A percentile compares a stretch with the other conserved stretches of the same genome.
phyloP scores from a whole-genome alignment of 2,888 invertebrate genomes.

The Heliconius hortense region DNA sequence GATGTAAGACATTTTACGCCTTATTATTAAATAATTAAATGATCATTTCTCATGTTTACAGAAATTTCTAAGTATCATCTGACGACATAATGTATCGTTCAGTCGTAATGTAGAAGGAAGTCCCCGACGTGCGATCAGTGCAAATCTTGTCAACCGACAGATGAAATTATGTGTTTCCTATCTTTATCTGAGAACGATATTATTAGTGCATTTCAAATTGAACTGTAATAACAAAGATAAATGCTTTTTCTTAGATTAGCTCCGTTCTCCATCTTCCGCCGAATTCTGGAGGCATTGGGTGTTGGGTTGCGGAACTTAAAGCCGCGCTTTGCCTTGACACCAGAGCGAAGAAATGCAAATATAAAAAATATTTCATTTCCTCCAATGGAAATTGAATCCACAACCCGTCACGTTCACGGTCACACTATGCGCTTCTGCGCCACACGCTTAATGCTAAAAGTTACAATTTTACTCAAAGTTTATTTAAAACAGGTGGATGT shows the following conservation, averaged over 20 bases:
- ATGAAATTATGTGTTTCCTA: constrained; percentile 11
- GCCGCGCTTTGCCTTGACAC: too few relatives aligned
- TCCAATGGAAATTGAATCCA: too few relatives aligned
- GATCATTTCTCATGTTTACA: not conserved
- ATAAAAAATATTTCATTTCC: too few relatives aligned
- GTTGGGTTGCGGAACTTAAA: too few relatives aligned
- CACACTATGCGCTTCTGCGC: too few relatives aligned
- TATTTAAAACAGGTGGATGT: not conserved
- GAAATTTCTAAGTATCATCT: not conserved
- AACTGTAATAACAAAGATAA: not conserved
- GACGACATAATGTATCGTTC: not conserved
- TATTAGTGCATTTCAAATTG: constrained; percentile 4
- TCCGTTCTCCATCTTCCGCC: too few relatives aligned
- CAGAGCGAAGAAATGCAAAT: too few relatives aligned
- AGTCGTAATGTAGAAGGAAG: constrained; percentile 12
- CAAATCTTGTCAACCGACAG: constrained; percentile 19
- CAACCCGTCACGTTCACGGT: too few relatives aligned
- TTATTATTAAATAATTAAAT: not conserved
- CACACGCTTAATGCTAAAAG: too few relatives aligned
- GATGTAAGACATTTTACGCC: not conserved
- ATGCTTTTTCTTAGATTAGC: too few relatives aligned
- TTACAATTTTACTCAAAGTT: not conserved
- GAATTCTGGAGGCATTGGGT: too few relatives aligned
- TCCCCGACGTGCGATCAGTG: constrained; percentile 14
- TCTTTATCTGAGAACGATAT: constrained; percentile 2